These are phyloP conservation scores for Artemia franciscana DNA, from an alignment of 1,140 invertebrate species.

Conservation along the genomic window DNA sequence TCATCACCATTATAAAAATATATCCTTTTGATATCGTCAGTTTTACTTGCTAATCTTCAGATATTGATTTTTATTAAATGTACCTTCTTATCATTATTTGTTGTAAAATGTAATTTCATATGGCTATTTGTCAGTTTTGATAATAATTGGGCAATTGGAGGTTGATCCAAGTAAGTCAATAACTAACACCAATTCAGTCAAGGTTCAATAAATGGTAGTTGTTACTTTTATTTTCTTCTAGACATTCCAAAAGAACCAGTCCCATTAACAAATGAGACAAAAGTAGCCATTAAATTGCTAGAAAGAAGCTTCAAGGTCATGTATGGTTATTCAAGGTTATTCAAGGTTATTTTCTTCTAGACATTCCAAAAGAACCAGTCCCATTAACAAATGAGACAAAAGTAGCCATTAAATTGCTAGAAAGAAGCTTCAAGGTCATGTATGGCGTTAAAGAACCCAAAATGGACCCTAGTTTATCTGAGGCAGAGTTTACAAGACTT, in stretches of 20 bases:
- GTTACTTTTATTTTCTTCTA: background rate
- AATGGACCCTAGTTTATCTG: background rate
- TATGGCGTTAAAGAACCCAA: background rate
- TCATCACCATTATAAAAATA: no score
- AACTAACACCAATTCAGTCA: no score
- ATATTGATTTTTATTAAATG: no score
- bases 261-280: background rate
- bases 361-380: background rate
- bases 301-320: background rate
- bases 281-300: background rate
- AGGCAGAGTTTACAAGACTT: background rate
- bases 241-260: background rate
- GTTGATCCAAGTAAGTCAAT: no score
- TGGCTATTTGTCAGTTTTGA: no score
- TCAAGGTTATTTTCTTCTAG: background rate
- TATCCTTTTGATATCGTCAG: no score
- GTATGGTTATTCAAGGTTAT: no score
- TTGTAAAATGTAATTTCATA: no score
- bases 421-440: background rate
- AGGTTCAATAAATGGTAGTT: no score
- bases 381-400: background rate
- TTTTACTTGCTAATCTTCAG: no score
- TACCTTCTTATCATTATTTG: no score
- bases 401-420: background rate
- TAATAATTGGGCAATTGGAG: no score